Evolutionary conservation across 2,797 vertebrate genomes (phyloP), one percentile per base, ranked within the genome.

Genomic region (Alauda arvensis): DNA sequence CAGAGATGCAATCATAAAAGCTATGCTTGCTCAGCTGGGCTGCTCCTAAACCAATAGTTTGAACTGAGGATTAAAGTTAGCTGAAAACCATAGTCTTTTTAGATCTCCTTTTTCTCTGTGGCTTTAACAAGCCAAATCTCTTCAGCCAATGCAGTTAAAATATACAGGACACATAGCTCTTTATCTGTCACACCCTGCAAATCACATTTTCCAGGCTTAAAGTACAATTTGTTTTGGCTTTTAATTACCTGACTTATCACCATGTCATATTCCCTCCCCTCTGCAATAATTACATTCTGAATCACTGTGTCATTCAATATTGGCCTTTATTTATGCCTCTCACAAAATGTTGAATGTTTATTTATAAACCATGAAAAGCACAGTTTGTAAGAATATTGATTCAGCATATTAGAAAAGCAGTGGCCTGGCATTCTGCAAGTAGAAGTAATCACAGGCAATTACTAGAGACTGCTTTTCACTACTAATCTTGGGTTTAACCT

Each of bases 301-400:
- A 91, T 93, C 81, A 87, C 81, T 82, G 71, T 93, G 90, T 91
- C 94, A 94, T 94, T 95, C 89, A 87, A 53, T 92, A 95, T 66
- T 92, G 94, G 91, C 81, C 81, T 92, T 93, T 96, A 93, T 94
- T 94, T 96, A 94, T 80, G 82, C 57, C 56, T 90, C 86, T 92
- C 83, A 90, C 80, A 79, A 85, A 94, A 63, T 68, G 77, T 70
- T 19, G 23, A 83, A 93, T 95, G 84, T 85, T 95, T 94, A 94
- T 94, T 95, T 96, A 93, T 94, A 93, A 92, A 92, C 83, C 88
- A 89, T 94, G 92, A 95, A 95, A 96, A 93, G 60, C 25, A 78
- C 87, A 86, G 65, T 94, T 94, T 95, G 92, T 94, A 91, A 90
- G 74, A 90, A 86, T 93, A 96, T 95, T 92, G 94, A 96, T 95